Conservation (phyloP, 1,140 invertebrate genomes). For the Psilanteris sp. region DNA sequence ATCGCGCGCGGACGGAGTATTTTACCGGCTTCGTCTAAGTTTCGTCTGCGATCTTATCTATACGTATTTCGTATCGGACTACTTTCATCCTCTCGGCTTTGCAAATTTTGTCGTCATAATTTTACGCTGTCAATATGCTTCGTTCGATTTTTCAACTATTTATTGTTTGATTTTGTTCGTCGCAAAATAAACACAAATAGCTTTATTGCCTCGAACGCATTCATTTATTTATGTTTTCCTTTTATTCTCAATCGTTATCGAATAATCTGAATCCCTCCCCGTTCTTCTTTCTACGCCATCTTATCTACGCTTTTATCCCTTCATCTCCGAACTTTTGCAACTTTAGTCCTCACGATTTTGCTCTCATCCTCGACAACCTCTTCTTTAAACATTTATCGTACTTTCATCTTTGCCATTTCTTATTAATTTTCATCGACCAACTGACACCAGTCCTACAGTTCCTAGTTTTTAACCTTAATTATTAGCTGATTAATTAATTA, state of each 20-base stretch:
- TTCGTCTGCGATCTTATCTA: conserved; percentile 16
- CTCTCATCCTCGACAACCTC: conserved; percentile 39
- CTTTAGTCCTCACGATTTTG: conserved; percentile 49
- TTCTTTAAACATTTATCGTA: conserved; percentile 41
- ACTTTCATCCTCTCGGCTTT: conserved; percentile 10
- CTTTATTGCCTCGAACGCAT: no score
- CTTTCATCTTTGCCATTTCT: conserved; percentile 50
- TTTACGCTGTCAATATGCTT: no score
- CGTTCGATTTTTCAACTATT: no score
- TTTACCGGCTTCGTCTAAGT: conserved; percentile 22
- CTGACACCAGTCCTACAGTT: no score
- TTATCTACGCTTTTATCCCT: conserved; percentile 41
- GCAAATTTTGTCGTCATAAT: background rate
- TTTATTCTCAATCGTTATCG: background rate
- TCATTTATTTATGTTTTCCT: no score
- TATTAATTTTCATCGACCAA: conserved; percentile 1
- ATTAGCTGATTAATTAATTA: no score
- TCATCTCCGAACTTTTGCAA: conserved; percentile 37
- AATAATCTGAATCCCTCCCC: conserved; percentile 25
- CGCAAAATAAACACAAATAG: no score
- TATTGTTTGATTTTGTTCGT: no score
- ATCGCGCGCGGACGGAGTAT: no score
- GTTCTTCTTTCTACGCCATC: conserved; percentile 31
- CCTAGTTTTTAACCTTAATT: no score
- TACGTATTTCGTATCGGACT: conserved; percentile 3